Evolutionary conservation across 1,140 invertebrate species (phyloP).

Genomic region (Drosophila nigrodunni): DNA sequence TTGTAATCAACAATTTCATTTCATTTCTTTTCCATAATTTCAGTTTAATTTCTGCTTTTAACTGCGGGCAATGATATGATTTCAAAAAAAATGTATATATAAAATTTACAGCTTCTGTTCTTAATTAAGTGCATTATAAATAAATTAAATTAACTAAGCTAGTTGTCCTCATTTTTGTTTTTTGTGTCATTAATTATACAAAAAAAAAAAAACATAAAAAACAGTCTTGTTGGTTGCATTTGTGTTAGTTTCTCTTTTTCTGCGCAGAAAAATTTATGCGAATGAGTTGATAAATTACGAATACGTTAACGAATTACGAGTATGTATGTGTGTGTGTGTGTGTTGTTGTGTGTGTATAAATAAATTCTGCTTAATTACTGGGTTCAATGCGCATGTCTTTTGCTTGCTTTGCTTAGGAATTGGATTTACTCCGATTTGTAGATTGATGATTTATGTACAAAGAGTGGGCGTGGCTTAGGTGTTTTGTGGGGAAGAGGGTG

Average conservation of each 20-base stretch:
- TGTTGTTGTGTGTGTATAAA: conserved; percentile 50
- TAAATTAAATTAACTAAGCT: conserved; percentile 22
- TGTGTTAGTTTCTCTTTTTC: conserved; percentile 76
- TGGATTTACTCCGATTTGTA: conserved; percentile 36
- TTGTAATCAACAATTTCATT: conserved; percentile 40
- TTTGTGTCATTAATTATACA: conserved; percentile 30
- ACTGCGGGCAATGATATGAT: conserved; percentile 30
- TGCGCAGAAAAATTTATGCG: conserved; percentile 49
- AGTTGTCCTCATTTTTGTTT: conserved; percentile 54
- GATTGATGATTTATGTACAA: too few relatives aligned
- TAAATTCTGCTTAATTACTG: conserved; percentile 79
- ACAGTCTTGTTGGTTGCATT: conserved; percentile 84
- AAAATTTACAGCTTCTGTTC: conserved; percentile 14
- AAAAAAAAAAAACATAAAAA: conserved; percentile 52
- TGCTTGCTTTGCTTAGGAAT: conserved; percentile 61
- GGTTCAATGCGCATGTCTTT: conserved; percentile 78
- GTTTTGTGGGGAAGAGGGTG: background rate
- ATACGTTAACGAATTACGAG: conserved; percentile 53
- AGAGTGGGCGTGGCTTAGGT: too few relatives aligned
- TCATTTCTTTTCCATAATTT: conserved; percentile 27
- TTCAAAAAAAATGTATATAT: conserved; percentile 43
- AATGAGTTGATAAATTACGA: conserved; percentile 60
- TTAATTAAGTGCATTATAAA: conserved; percentile 6
- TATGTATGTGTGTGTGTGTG: conserved; percentile 27
- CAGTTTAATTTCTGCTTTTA: conserved; percentile 18